A percentile compares a stretch with the other conserved stretches of the same genome.
phyloP scores from a whole-genome alignment of 1,140 invertebrate species.

The Drosophila subpulchrella region DNA sequence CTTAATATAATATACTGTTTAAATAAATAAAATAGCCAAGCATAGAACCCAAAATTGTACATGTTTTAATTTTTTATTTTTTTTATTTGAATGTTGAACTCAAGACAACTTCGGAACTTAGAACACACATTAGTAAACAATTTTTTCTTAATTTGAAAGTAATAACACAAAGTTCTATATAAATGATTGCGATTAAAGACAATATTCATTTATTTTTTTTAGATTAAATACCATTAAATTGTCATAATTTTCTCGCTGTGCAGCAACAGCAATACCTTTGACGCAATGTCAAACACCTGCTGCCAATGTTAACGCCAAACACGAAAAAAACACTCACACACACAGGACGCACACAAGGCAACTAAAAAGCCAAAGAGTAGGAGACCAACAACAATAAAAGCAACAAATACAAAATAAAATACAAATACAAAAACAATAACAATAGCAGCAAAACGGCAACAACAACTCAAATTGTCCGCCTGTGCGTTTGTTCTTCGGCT shows the following conservation, averaged over 20 bases:
- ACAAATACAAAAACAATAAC: slow-evolving; percentile 18
- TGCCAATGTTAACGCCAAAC: slow-evolving; percentile 82
- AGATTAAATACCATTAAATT: no score
- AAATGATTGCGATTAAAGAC: background rate
- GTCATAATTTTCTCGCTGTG: background rate
- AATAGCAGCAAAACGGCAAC: slow-evolving; percentile 12
- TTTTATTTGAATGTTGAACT: no score
- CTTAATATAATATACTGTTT: no score
- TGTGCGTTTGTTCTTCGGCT: slow-evolving; percentile 79
- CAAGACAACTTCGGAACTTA: no score
- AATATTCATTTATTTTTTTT: background rate
- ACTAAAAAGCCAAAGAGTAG: slow-evolving; percentile 68
- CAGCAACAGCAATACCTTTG: slow-evolving; percentile 71
- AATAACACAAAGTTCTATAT: no score
- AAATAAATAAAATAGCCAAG: no score
- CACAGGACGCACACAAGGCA: slow-evolving; percentile 42
- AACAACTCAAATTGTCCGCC: slow-evolving; percentile 58
- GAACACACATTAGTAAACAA: no score
- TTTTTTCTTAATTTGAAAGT: no score
- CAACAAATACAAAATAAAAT: slow-evolving; percentile 28
- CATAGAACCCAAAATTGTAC: no score
- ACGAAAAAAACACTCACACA: slow-evolving; percentile 69
- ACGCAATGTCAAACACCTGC: slow-evolving; percentile 83
- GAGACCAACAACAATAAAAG: slow-evolving; percentile 49
- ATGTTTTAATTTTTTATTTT: no score